A percentile compares a stretch with the other conserved stretches of the same genome.
These are phyloP conservation scores for Synanthedon tipuliformis DNA, from an alignment of 2,888 invertebrate species.

Conservation along the genomic window DNA sequence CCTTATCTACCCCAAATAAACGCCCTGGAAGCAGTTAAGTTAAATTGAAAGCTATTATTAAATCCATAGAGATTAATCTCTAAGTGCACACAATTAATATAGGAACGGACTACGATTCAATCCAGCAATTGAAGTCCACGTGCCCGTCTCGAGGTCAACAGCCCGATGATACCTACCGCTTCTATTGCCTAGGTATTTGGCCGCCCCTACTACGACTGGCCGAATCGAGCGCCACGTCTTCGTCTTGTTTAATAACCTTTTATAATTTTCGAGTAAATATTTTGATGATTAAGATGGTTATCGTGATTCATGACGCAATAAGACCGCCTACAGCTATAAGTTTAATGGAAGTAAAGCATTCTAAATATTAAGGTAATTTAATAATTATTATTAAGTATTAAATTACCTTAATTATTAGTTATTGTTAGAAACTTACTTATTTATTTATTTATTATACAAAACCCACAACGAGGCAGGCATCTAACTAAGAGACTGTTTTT, in stretches of 20 bases:
- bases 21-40: too few species aligned
- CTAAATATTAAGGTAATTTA: too few species aligned
- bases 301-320: constrained; percentile 4
- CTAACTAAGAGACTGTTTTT: too few species aligned
- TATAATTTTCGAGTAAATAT: constrained; percentile 13
- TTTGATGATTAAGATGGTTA: constrained; percentile 9
- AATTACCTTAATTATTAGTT: too few species aligned
- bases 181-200: constrained; percentile 19
- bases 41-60: too few species aligned
- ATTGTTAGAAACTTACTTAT: too few species aligned
- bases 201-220: constrained; percentile 7
- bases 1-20: too few species aligned
- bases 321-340: not conserved
- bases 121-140: constrained; percentile 38
- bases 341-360: not conserved
- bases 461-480: too few species aligned
- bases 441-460: too few species aligned
- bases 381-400: too few species aligned
- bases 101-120: constrained; percentile 26
- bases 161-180: constrained; percentile 19
- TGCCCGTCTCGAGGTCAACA: constrained; percentile 14
- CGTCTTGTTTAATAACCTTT: constrained; percentile 3
- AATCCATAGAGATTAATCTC: too few species aligned
- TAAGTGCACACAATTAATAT: too few species aligned
- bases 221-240: constrained; percentile 6